Percentiles rank a stretch among this genome's conserved stretches.
These are phyloP conservation scores for Drosophila paulistorum DNA, from an alignment of 1,140 invertebrate genomes.

Conservation along the genomic window DNA sequence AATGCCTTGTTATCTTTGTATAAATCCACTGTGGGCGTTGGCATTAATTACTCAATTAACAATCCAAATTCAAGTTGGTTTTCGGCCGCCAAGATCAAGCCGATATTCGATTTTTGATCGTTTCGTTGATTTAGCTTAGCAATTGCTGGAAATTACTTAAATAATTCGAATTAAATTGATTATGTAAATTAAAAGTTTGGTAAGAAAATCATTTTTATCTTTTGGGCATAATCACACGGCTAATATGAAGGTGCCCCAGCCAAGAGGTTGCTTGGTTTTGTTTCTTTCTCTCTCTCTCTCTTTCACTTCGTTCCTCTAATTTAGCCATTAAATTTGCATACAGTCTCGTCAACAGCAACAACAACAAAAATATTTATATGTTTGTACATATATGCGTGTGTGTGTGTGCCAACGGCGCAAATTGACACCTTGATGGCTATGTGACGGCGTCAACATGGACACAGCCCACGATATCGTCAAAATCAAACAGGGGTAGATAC, in stretches of 20 bases:
- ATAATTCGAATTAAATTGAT: slow-evolving; percentile 68
- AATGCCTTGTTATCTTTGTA: slow-evolving; percentile 24
- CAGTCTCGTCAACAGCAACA: slow-evolving; percentile 31
- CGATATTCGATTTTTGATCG: not conserved
- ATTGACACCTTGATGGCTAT: slow-evolving; percentile 69
- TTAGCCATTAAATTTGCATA: slow-evolving; percentile 82
- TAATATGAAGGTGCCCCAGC: slow-evolving; percentile 51
- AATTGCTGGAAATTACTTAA: slow-evolving; percentile 59
- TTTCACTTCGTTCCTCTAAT: slow-evolving; percentile 63
- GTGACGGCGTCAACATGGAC: slow-evolving; percentile 32
- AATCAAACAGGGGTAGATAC: slow-evolving; percentile 2
- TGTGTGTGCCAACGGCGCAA: slow-evolving; percentile 59
- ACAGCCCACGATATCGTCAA: not conserved
- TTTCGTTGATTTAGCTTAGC: slow-evolving; percentile 13
- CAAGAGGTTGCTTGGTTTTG: slow-evolving; percentile 16
- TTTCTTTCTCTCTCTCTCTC: slow-evolving; percentile 28
- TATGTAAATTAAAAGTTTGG: slow-evolving; percentile 61
- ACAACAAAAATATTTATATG: slow-evolving; percentile 24
- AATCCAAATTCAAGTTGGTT: slow-evolving; percentile 17
- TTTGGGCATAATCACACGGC: slow-evolving; percentile 59
- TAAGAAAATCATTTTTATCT: slow-evolving; percentile 46
- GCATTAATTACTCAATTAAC: slow-evolving; percentile 80
- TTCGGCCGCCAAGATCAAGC: slow-evolving; percentile 3
- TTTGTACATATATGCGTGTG: slow-evolving; percentile 33
- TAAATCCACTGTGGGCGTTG: slow-evolving; percentile 59